Percentiles rank a stretch among this genome's conserved stretches.
Evolutionary conservation across 2,797 vertebrate genomes (phyloP).

Genomic region (Eidolon dupreanum): DNA sequence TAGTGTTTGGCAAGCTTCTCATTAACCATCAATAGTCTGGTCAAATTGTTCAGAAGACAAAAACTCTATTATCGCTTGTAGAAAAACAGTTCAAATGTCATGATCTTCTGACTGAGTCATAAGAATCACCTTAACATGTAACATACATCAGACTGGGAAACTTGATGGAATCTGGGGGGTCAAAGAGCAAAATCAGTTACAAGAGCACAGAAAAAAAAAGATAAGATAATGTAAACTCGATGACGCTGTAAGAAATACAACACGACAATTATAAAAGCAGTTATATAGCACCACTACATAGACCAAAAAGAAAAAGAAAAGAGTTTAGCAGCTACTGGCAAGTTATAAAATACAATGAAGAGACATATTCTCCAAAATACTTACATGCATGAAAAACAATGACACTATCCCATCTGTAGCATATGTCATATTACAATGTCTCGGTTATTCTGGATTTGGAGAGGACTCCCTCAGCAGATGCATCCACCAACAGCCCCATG

Average conservation of each 20-base stretch:
- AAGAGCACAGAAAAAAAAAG: neutral
- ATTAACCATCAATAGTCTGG: neutral
- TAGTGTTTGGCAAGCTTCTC: neutral
- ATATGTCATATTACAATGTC: neutral
- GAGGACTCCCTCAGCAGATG: conserved; percentile 45
- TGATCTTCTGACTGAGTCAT: neutral
- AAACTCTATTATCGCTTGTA: neutral
- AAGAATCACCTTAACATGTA: neutral
- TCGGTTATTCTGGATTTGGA: conserved; percentile 57
- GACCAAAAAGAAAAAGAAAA: neutral
- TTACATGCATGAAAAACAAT: conserved; percentile 54
- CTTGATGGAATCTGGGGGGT: neutral
- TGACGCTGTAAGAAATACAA: neutral
- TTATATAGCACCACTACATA: neutral
- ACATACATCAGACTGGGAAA: neutral
- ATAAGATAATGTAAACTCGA: neutral
- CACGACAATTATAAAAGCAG: neutral
- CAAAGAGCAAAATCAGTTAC: neutral
- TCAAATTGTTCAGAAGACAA: neutral
- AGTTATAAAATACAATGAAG: conserved; percentile 44
- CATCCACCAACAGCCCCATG: neutral
- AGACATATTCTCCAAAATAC: conserved; percentile 55
- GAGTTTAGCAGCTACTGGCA: conserved; percentile 38
- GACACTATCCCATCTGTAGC: conserved; percentile 47
- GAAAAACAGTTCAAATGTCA: neutral